Evolutionary conservation across 2,797 vertebrate genomes (phyloP).

Genomic region (Morelia viridis): DNA sequence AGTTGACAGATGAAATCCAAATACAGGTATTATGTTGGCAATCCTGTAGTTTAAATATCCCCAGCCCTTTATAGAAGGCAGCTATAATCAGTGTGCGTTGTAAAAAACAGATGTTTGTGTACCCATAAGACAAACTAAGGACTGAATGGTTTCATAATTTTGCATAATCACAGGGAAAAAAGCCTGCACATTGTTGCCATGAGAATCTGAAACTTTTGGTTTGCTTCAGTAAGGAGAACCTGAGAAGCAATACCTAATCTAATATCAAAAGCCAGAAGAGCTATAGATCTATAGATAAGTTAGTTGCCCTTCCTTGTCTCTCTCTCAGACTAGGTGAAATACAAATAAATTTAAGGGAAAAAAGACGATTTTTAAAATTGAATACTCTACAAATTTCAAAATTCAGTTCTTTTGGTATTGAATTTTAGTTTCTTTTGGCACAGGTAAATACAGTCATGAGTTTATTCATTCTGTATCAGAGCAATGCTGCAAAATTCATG

Average conservation of each 20-base stretch:
- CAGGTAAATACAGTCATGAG: background rate
- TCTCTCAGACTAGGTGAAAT: background rate
- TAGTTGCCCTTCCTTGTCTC: background rate
- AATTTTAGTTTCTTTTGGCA: background rate
- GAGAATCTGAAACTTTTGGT: background rate
- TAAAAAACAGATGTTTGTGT: background rate
- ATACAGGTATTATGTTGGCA: conserved; percentile 70
- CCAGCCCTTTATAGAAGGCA: background rate
- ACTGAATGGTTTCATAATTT: background rate
- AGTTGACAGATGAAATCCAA: conserved; percentile 78
- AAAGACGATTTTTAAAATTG: background rate
- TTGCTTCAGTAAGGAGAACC: background rate
- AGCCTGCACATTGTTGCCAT: background rate
- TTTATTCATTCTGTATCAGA: background rate
- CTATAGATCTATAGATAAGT: background rate
- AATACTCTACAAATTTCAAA: background rate
- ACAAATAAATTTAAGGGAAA: background rate
- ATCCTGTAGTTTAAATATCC: background rate
- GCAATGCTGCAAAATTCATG: background rate
- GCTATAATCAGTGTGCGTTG: background rate
- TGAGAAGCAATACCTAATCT: background rate
- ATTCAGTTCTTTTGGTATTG: background rate
- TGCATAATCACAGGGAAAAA: background rate
- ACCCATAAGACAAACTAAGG: background rate
- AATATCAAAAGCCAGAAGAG: background rate